Evolutionary conservation across 2,888 invertebrate genomes (phyloP).

Genomic region (Epistrophe eligans): DNA sequence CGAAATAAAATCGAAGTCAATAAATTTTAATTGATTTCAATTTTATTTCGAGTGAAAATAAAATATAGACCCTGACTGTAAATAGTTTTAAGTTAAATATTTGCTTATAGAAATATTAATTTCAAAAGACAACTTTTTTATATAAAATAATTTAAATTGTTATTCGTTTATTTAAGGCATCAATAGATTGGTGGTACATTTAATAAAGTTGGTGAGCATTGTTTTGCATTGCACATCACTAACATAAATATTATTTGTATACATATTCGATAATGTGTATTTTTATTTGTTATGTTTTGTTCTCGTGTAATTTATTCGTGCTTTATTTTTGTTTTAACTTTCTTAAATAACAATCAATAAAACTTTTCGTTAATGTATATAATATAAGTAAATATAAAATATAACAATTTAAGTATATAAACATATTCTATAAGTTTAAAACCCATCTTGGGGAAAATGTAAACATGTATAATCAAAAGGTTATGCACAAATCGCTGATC

Average conservation of each 20-base stretch:
- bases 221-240: not conserved
- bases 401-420: conserved; percentile 9
- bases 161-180: conserved; percentile 55
- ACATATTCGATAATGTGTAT: not conserved
- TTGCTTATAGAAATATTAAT: not conserved
- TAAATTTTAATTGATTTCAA: too few species aligned
- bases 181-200: conserved; percentile 68
- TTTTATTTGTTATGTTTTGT: not conserved
- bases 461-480: conserved; percentile 58
- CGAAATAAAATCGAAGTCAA: too few species aligned
- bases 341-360: conserved; percentile 56
- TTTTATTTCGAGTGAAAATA: too few species aligned
- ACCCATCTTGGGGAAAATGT: conserved; percentile 14
- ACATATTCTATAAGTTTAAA: not conserved
- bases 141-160: conserved; percentile 60
- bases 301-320: conserved; percentile 31
- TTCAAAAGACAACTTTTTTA: not conserved
- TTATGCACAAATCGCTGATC: conserved; percentile 46
- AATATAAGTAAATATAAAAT: conserved; percentile 15
- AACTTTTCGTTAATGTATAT: conserved; percentile 37
- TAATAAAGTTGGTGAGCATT: conserved; percentile 41
- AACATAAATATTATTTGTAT: not conserved
- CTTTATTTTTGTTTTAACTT: conserved; percentile 48
- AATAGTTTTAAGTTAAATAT: not conserved
- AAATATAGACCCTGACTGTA: too few species aligned